A percentile compares a stretch with the other conserved stretches of the same genome.
phyloP scores from a whole-genome alignment of 1,140 invertebrate genomes.

The Diorhabda carinulata region DNA sequence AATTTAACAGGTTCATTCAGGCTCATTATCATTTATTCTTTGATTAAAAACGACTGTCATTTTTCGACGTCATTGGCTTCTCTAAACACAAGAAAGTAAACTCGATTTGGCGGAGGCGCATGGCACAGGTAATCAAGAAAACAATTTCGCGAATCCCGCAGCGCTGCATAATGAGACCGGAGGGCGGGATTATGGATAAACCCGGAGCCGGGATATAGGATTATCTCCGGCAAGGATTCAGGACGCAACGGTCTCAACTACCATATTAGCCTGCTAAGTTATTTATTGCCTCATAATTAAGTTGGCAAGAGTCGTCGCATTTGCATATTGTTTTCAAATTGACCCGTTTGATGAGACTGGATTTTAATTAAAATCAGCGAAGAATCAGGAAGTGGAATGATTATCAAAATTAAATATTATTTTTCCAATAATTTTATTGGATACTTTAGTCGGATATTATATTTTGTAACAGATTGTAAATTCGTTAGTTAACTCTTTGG shows the following conservation, averaged over 20 bases:
- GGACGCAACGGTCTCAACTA: constrained; percentile 25
- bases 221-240: constrained; percentile 34
- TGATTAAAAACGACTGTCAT: too few relatives aligned
- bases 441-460: too few relatives aligned
- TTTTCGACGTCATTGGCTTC: too few relatives aligned
- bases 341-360: background rate
- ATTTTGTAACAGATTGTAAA: too few relatives aligned
- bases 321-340: constrained; percentile 3
- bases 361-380: background rate
- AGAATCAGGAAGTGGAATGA: background rate
- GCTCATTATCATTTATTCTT: too few relatives aligned
- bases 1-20: too few relatives aligned
- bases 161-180: constrained; percentile 42
- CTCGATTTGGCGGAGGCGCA: background rate
- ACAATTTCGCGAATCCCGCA: constrained; percentile 42
- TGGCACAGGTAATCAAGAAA: constrained; percentile 42
- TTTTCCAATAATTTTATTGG: too few relatives aligned
- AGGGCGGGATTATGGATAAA: constrained; percentile 25
- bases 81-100: background rate
- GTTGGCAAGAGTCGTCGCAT: constrained; percentile 29
- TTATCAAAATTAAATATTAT: too few relatives aligned
- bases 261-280: constrained; percentile 36
- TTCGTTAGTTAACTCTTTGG: too few relatives aligned
- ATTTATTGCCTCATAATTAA: constrained; percentile 39
- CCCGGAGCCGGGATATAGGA: constrained; percentile 30